These are phyloP conservation scores for Euthynnus affinis DNA, from an alignment of 2,797 vertebrate genomes.

Conservation along the genomic window DNA sequence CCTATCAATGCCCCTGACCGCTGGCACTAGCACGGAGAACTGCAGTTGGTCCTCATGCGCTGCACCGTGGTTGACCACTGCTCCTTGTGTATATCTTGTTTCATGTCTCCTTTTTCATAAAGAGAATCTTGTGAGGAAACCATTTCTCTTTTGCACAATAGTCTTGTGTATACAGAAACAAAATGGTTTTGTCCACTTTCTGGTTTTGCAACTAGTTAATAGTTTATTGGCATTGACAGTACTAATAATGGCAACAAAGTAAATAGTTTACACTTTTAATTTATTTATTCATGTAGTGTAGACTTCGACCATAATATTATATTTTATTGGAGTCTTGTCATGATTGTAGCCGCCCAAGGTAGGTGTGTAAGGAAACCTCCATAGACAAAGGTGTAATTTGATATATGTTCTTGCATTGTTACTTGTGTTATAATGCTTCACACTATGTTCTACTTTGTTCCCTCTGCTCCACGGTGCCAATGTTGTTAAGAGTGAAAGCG, in stretches of 20 bases:
- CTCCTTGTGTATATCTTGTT: too few species aligned
- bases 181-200: not conserved
- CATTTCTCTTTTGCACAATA: not conserved
- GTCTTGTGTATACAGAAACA: not conserved
- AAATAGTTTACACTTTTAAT: too few species aligned
- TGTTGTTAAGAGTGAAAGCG: not conserved
- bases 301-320: too few species aligned
- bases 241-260: too few species aligned
- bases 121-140: not conserved
- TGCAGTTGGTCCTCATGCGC: too few species aligned
- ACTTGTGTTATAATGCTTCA: not conserved
- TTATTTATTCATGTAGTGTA: too few species aligned
- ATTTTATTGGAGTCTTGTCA: too few species aligned
- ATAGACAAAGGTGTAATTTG: not conserved
- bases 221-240: not conserved
- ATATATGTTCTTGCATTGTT: not conserved
- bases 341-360: not conserved
- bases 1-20: too few species aligned
- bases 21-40: too few species aligned
- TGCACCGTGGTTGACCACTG: too few species aligned
- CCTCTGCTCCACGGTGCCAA: not conserved
- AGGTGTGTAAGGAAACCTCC: not conserved
- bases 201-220: too few species aligned
- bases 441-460: not conserved
- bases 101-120: not conserved